Evolutionary conservation across 2,797 vertebrate species (phyloP).

Genomic region (Falco naumanni): DNA sequence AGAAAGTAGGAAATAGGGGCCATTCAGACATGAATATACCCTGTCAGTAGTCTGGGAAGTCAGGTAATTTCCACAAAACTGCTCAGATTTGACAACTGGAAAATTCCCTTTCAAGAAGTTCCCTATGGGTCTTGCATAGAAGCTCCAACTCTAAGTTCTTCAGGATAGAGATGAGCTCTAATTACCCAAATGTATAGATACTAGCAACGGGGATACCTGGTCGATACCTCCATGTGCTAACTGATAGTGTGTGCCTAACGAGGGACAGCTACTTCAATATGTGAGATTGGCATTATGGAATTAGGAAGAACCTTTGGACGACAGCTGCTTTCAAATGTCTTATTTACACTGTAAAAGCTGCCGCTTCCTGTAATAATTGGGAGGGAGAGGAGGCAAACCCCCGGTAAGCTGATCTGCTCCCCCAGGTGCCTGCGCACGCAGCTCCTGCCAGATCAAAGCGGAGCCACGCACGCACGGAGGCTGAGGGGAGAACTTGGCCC

Average conservation of each 20-base stretch:
- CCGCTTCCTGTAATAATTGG: not conserved
- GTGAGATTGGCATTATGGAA: not conserved
- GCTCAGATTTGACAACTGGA: not conserved
- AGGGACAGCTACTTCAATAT: not conserved
- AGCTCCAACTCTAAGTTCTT: not conserved
- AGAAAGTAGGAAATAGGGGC: not conserved
- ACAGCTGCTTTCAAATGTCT: not conserved
- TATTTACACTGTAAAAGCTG: not conserved
- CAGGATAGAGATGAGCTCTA: not conserved
- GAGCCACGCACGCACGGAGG: not conserved
- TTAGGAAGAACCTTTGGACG: not conserved
- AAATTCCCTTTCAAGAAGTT: not conserved
- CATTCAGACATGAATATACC: not conserved
- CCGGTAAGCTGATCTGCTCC: not conserved
- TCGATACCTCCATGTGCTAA: not conserved
- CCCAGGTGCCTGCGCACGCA: not conserved
- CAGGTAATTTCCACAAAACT: not conserved
- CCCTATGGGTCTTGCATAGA: not conserved
- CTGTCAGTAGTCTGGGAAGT: not conserved
- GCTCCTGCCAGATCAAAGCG: not conserved
- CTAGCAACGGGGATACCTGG: not conserved
- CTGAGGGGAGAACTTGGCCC: not conserved
- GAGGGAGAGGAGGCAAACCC: not conserved
- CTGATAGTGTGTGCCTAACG: fast-evolving
- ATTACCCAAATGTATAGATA: not conserved